Evolutionary conservation across 2,113 vertebrate genomes (phyloP).

Genomic region (Nibea albiflora): DNA sequence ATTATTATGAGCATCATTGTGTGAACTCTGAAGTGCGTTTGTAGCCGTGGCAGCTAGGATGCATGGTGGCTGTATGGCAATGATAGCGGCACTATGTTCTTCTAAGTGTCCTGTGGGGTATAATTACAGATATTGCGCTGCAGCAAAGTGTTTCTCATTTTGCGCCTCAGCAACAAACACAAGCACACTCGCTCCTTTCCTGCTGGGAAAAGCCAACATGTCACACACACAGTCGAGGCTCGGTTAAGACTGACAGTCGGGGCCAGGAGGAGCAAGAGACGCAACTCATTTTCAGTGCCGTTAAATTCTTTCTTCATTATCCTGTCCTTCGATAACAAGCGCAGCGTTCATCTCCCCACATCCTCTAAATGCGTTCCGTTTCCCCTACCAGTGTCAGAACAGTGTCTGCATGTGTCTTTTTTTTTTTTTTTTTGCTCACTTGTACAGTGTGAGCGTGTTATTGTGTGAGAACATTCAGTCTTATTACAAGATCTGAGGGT

Average conservation of each 20-base stretch:
- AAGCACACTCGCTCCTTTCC: constrained; percentile 44
- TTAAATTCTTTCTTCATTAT: constrained; percentile 10
- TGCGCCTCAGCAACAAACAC: constrained; percentile 22
- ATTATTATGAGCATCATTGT: neutral
- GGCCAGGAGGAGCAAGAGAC: neutral
- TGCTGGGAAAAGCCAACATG: constrained; percentile 29
- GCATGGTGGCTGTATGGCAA: constrained; percentile 12
- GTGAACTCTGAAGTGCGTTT: constrained; percentile 27
- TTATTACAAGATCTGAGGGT: neutral
- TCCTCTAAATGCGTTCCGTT: constrained; percentile 19
- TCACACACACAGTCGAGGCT: constrained; percentile 11
- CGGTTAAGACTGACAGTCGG: constrained; percentile 23
- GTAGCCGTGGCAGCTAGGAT: constrained; percentile 10
- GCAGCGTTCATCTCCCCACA: neutral
- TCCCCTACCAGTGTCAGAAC: constrained; percentile 34
- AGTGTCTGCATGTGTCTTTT: constrained; percentile 7
- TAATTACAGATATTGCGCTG: constrained; percentile 69
- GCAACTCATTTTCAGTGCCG: constrained; percentile 5
- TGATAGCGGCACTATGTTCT: constrained; percentile 9
- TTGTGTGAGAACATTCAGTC: constrained; percentile 6
- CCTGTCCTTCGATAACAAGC: constrained; percentile 5
- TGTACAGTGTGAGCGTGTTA: constrained; percentile 19
- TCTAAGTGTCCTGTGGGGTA: constrained; percentile 45
- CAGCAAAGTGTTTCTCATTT: constrained; percentile 49
- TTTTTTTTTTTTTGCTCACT: constrained; percentile 4